Base-by-base conservation (phyloP, 2,113 vertebrate genomes). In the Platichthys flesus region DNA sequence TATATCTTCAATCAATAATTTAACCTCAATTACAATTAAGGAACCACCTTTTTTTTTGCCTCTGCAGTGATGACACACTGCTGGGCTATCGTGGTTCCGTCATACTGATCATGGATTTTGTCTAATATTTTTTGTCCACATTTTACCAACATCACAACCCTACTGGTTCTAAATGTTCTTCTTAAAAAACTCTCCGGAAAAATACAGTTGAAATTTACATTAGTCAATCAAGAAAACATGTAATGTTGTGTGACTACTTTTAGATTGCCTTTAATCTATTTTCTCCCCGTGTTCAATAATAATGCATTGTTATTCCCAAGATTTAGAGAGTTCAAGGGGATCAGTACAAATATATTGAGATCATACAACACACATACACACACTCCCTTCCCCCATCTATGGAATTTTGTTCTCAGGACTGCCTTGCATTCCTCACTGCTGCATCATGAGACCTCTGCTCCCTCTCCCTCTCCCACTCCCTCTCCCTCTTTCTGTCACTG, bases 381-480 rank as follows among this genome's bases (percentile, higher is more conserved):
- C 35, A 52, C 63, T 58, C 83, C 83, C 83, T 62, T 86, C 82
- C 90, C 87, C 88, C 89, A 83, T 74, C 74, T 59, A 45, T 75
- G 84, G 93, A 94, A 94, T 94, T 90, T 71, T 75, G 74, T 93
- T 93, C 90, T 87, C 89, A 91, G 89, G 86, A 76, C 83, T 83
- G 78, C 73, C 83, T 89, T 86, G 84, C 88, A 93, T 93, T 93
- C 90, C 85, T 86, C 55, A 58, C 83, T 74, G 84, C 67, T 89
- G 81, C 81, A 89, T 90, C 83, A 86, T 90, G 84, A 83, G 87
- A 87, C 76, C 57, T 55, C 61, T 79, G 45, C 42, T 40, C 58
- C 15, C 63, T 21, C 37, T 47, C 45, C 20, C 37, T 65, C 24
- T 73, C 59, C 31, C 56, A 58, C 23, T 28, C 23, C 59, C 71